Conservation (phyloP, 2,113 vertebrate species). For the Trachemys scripta region DNA sequence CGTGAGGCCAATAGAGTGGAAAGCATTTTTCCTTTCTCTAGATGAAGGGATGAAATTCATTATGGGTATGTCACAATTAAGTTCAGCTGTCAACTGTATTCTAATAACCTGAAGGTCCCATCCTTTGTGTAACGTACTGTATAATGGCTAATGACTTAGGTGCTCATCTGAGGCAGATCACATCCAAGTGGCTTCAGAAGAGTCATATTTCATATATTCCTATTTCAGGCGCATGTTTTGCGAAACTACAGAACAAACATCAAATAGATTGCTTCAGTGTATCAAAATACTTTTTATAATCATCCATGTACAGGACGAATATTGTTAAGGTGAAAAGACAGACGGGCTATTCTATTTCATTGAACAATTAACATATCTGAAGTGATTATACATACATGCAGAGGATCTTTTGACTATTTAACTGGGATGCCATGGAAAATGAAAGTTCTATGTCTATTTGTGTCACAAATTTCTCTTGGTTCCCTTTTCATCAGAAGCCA, state of each 20-base stretch:
- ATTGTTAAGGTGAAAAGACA: not conserved
- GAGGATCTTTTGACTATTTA: not conserved
- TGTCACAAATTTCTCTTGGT: not conserved
- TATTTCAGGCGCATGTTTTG: not conserved
- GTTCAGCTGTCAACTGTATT: not conserved
- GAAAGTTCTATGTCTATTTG: not conserved
- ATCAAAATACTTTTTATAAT: not conserved
- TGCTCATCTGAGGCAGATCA: not conserved
- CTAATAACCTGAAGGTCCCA: slow-evolving; percentile 21
- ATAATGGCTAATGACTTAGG: slow-evolving; percentile 9
- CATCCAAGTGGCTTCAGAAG: slow-evolving; percentile 7
- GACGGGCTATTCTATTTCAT: not conserved
- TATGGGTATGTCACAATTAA: not conserved
- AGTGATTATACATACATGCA: not conserved
- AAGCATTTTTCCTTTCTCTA: not conserved
- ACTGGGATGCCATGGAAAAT: slow-evolving; percentile 13
- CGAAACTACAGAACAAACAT: not conserved
- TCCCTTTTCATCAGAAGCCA: not conserved
- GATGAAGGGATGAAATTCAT: not conserved
- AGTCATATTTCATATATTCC: not conserved
- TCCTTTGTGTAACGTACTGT: not conserved
- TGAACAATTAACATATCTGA: not conserved
- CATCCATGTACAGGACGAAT: not conserved
- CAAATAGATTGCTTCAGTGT: not conserved
- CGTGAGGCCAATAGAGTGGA: fast-evolving